Percentiles rank a stretch among this genome's conserved stretches.
phyloP scores from a whole-genome alignment of 1,140 invertebrate genomes.

The Diabrotica undecimpunctata region DNA sequence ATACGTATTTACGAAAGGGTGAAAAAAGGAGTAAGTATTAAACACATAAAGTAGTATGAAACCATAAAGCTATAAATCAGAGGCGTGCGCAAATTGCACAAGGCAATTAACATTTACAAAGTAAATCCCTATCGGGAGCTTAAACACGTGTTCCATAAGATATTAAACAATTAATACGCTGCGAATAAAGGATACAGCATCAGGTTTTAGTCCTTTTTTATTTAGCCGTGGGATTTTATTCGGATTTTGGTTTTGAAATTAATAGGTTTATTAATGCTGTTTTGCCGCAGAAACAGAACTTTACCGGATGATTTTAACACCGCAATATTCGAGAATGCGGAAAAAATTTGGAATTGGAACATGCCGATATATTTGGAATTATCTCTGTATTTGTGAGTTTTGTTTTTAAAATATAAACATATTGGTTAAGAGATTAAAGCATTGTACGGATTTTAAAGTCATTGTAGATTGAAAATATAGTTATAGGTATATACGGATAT shows the following conservation, averaged over 20 bases:
- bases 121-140: constrained; percentile 44
- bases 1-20: too few species aligned
- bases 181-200: constrained; percentile 31
- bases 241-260: constrained; percentile 38
- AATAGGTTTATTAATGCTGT: constrained; percentile 38
- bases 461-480: too few species aligned
- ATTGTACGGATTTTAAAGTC: too few species aligned
- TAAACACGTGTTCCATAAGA: constrained; percentile 45
- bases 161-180: constrained; percentile 47
- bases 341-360: constrained; percentile 2
- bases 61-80: constrained; percentile 25
- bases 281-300: constrained; percentile 20
- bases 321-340: not conserved
- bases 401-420: too few species aligned
- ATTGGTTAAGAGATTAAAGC: too few species aligned
- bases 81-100: constrained; percentile 17
- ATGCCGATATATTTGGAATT: constrained; percentile 16
- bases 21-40: not conserved
- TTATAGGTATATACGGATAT: too few species aligned
- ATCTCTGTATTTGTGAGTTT: not conserved
- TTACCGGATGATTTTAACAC: constrained; percentile 18
- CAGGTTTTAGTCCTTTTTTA: constrained; percentile 36
- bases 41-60: constrained; percentile 3
- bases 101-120: constrained; percentile 45
- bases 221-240: constrained; percentile 37